Base-by-base conservation (phyloP, 1,140 invertebrate genomes). In the Meloidogyne floridensis region DNA sequence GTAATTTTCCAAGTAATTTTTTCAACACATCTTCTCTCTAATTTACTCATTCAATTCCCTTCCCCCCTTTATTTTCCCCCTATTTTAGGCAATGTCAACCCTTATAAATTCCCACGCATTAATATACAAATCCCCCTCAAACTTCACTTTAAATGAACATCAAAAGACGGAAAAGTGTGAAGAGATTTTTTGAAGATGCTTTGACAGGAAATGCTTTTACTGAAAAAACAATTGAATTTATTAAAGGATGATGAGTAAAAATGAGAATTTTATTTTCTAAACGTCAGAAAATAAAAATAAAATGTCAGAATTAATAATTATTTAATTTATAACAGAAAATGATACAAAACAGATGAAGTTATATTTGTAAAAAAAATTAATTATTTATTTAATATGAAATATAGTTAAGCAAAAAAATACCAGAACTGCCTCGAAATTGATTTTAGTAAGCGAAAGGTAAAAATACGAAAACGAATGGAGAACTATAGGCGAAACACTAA, bases 181-280 rank as follows among this genome's bases (percentile, higher is more conserved):
- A 11, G 32, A 47, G 51, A 75, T 59, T 53, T 11, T 51, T 10
- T 51, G 43, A 20, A 18, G 18, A 43, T 42, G 59, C 0, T n/a
- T 10, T 53, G 9, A 71, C 13, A 71, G 42, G 53, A n/a, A 47
- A 42, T 53, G 56, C 0, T n/a, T 9, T 51, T n/a, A 71, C 10
- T 32, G 20, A 32, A 51, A 72, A 20, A 72, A 79, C 77, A 79
- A 79, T 79, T 79, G 20, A 79, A 79, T 79, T 79, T 79, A 65
- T 65, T 54, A 54, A 69, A 51, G 20, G 2, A 18, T 42, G 71
- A n/a, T n/a, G 43, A 78, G 32, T 51, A 13, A 78, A 78, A 13
- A n/a, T 15, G n/a, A 71, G 11, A 4, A 4, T 42, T 51, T 65
- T n/a, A n/a, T 56, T 10, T n/a, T 53, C 4, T 6, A 47, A 47